Percentiles rank a stretch among this genome's conserved stretches.
Conservation (phyloP, 1,140 invertebrate species). For the Drosophila bipectinata region DNA sequence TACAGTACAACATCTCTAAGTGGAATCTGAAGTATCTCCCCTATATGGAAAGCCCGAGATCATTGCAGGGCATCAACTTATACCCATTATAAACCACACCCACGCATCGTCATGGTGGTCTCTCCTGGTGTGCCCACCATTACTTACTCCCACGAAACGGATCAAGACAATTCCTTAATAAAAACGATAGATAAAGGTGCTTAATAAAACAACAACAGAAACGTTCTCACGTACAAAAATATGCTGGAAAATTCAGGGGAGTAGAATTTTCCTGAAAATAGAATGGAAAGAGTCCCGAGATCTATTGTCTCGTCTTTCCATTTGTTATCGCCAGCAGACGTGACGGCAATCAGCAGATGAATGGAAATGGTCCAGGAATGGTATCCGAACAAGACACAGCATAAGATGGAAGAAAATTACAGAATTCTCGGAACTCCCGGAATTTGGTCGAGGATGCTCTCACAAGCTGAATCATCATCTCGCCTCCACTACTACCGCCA, state of each 20-base stretch:
- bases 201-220: conserved; percentile 63
- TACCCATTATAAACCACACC: conserved; percentile 3
- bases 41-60: neutral
- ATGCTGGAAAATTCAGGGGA: conserved; percentile 12
- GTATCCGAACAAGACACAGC: conserved; percentile 22
- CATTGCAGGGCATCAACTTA: neutral
- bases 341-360: conserved; percentile 70
- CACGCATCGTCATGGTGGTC: conserved; percentile 24
- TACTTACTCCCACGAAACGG: conserved; percentile 36
- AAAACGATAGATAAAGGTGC: conserved; percentile 65
- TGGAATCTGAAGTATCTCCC: neutral
- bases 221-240: conserved; percentile 63
- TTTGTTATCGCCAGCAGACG: conserved; percentile 66
- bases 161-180: conserved; percentile 65
- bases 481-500: conserved; percentile 2
- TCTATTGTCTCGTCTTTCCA: conserved; percentile 50
- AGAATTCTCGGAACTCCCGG: conserved; percentile 66
- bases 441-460: conserved; percentile 47
- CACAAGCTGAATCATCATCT: conserved; percentile 70
- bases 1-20: conserved; percentile 3
- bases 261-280: conserved; percentile 36
- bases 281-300: conserved; percentile 3
- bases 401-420: conserved; percentile 71
- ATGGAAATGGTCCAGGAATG: conserved; percentile 53
- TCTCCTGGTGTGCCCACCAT: conserved; percentile 18